Evolutionary conservation across 2,797 vertebrate species (phyloP).

Genomic region (Chanos chanos): DNA sequence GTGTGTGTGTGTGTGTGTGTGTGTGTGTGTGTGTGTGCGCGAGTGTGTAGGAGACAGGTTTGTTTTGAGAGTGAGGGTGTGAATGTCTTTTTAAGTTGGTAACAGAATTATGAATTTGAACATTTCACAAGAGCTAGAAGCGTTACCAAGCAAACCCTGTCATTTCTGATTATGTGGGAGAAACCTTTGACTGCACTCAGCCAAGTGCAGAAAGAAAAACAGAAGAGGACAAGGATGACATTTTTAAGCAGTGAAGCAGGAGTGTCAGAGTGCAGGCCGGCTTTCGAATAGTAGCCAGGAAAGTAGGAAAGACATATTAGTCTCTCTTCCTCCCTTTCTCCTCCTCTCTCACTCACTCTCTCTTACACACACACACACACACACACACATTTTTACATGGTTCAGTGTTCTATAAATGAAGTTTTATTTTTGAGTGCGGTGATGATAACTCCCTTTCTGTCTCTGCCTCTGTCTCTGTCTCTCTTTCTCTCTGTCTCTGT

Average conservation of each 20-base stretch:
- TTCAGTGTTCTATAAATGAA: too few relatives aligned
- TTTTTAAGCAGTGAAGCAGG: not conserved
- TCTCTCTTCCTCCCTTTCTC: too few relatives aligned
- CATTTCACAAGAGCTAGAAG: not conserved
- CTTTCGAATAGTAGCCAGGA: not conserved
- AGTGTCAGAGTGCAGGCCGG: not conserved
- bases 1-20: not conserved
- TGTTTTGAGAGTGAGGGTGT: too few relatives aligned
- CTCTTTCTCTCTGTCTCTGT: too few relatives aligned
- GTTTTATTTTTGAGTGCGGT: too few relatives aligned
- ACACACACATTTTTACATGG: not conserved
- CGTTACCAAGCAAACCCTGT: not conserved
- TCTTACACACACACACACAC: not conserved
- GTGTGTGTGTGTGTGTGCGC: not conserved
- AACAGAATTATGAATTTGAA: not conserved
- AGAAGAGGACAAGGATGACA: not conserved
- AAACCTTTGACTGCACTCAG: not conserved
- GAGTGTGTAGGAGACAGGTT: too few relatives aligned
- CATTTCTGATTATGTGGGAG: constrained; percentile 1
- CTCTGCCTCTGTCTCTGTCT: too few relatives aligned
- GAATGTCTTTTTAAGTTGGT: too few relatives aligned
- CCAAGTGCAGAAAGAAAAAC: not conserved
- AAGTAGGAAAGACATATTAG: constrained; percentile 2
- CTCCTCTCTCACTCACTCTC: not conserved
- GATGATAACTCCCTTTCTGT: too few relatives aligned